phyloP scores from a whole-genome alignment of 2,797 vertebrate genomes.

The Hephaestus fuliginosus region DNA sequence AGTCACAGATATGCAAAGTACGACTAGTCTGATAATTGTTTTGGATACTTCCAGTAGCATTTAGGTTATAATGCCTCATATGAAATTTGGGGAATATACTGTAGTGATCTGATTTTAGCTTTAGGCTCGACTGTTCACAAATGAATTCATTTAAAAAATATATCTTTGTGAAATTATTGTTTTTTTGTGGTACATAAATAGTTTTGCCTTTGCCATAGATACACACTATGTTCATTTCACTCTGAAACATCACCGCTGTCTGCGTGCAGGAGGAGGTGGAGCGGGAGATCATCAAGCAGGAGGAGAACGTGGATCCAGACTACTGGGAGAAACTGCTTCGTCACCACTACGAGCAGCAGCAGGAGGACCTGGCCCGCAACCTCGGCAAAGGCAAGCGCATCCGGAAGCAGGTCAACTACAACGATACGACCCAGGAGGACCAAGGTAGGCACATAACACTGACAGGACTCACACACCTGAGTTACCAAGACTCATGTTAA shows the following conservation, averaged over 20 bases:
- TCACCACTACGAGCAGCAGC: conserved; percentile 99
- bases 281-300: conserved; percentile 98
- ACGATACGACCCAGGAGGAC: conserved; percentile 97
- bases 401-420: conserved; percentile 99
- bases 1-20: neutral
- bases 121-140: neutral
- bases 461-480: neutral
- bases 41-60: neutral
- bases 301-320: conserved; percentile 98
- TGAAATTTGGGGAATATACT: neutral
- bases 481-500: neutral
- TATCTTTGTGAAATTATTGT: too few species aligned
- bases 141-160: neutral
- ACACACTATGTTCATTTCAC: neutral
- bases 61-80: neutral
- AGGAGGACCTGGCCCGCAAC: conserved; percentile 96
- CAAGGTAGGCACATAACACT: conserved; percentile 88
- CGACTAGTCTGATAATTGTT: neutral
- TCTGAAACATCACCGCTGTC: neutral
- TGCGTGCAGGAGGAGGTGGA: conserved; percentile 94
- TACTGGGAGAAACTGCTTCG: conserved; percentile 99
- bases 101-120: neutral
- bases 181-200: neutral
- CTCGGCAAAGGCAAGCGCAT: conserved; percentile 98
- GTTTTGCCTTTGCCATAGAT: neutral